Conservation (phyloP, 1,140 invertebrate genomes). For the Drosophila yakuba region DNA sequence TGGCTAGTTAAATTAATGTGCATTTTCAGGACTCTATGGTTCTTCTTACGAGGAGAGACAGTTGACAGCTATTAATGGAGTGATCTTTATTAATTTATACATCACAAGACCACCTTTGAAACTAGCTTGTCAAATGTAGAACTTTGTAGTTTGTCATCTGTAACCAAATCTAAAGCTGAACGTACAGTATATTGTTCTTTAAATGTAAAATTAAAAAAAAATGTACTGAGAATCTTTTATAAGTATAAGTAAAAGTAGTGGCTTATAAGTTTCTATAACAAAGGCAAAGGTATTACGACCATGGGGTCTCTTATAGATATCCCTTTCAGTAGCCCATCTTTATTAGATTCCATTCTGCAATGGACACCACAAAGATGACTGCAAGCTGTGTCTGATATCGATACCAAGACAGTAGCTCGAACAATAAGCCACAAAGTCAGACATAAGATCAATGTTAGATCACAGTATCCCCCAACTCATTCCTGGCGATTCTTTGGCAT, state of each 20-base stretch:
- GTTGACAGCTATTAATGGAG: conserved; percentile 19
- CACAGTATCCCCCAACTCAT: conserved; percentile 19
- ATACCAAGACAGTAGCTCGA: conserved; percentile 43
- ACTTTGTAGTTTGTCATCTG: neutral
- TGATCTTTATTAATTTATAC: conserved; percentile 3
- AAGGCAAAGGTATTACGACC: conserved; percentile 11
- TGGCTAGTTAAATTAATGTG: conserved; percentile 31
- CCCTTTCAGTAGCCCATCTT: conserved; percentile 6
- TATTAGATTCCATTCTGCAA: conserved; percentile 4
- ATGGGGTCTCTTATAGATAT: neutral
- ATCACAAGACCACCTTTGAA: conserved; percentile 16
- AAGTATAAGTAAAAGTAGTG: neutral
- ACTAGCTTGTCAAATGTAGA: neutral
- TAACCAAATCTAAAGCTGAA: too few relatives aligned
- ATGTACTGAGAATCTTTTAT: too few relatives aligned
- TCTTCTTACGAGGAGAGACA: conserved; percentile 1
- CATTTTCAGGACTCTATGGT: conserved; percentile 33
- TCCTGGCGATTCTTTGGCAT: conserved; percentile 6
- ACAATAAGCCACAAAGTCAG: conserved; percentile 65
- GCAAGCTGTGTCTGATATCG: conserved; percentile 62
- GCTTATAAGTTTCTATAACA: conserved; percentile 5
- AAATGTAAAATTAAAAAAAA: too few relatives aligned
- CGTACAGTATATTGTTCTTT: too few relatives aligned
- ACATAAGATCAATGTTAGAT: conserved; percentile 60
- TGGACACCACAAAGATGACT: conserved; percentile 53